These are phyloP conservation scores for Cotesia congregata DNA, from an alignment of 2,888 invertebrate species.

Conservation along the genomic window DNA sequence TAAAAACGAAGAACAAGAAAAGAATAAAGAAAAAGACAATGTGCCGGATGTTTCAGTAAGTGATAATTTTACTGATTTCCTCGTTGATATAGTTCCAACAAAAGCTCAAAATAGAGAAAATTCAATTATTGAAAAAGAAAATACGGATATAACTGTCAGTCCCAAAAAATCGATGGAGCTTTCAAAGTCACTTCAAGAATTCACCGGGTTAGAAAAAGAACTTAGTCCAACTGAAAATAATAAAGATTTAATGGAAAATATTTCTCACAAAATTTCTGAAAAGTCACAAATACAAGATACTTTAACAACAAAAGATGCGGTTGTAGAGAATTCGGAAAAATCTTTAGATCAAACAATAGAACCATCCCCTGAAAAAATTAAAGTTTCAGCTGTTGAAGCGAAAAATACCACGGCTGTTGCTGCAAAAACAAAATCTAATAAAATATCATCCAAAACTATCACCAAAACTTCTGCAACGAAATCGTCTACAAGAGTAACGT, in stretches of 20 bases:
- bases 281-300: slow-evolving; percentile 6
- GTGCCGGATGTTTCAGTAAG: slow-evolving; percentile 8
- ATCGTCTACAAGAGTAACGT: slow-evolving; percentile 52
- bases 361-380: slow-evolving; percentile 54
- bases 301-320: slow-evolving; percentile 23
- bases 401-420: slow-evolving; percentile 59
- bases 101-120: neutral
- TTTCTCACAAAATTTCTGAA: slow-evolving; percentile 26
- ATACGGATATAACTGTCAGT: slow-evolving; percentile 1
- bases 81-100: slow-evolving; percentile 9
- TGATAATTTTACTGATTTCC: slow-evolving; percentile 3
- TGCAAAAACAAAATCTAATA: slow-evolving; percentile 60
- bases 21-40: neutral
- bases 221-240: slow-evolving; percentile 48
- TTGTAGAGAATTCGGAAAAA: slow-evolving; percentile 43
- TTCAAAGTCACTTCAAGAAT: slow-evolving; percentile 62
- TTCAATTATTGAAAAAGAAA: neutral
- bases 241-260: slow-evolving; percentile 33
- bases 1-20: neutral
- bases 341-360: slow-evolving; percentile 54
- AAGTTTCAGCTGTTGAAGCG: slow-evolving; percentile 54
- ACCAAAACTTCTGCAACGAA: slow-evolving; percentile 53
- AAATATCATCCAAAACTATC: slow-evolving; percentile 52
- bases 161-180: slow-evolving; percentile 48
- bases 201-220: slow-evolving; percentile 60